phyloP scores from a whole-genome alignment of 2,888 invertebrate species.

The Megamerina dolium region DNA sequence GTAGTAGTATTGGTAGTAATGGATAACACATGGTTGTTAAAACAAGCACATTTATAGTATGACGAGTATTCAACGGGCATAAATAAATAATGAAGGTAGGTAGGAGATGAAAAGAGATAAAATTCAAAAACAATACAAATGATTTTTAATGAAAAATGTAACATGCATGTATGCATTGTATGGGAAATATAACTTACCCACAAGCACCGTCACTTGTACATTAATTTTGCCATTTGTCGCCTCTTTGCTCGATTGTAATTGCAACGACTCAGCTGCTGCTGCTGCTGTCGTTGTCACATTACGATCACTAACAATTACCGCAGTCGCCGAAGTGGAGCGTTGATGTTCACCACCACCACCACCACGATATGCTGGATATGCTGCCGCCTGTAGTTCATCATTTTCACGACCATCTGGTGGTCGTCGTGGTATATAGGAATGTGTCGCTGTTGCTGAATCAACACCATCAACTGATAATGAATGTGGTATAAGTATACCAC shows the following conservation, averaged over 20 bases:
- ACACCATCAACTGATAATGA: constrained; percentile 38
- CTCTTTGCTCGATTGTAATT: constrained; percentile 54
- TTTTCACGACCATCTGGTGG: constrained; percentile 81
- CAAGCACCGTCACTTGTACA: constrained; percentile 82
- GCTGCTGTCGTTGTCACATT: constrained; percentile 44
- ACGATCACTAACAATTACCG: constrained; percentile 53
- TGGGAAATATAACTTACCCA: constrained; percentile 52
- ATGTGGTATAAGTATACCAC: constrained; percentile 24
- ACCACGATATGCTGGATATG: constrained; percentile 38
- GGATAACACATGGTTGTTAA: too few relatives aligned
- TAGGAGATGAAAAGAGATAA: background rate
- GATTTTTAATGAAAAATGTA: too few relatives aligned
- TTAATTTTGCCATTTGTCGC: constrained; percentile 74
- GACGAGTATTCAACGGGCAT: too few relatives aligned
- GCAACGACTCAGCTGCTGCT: constrained; percentile 33
- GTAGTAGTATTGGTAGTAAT: background rate
- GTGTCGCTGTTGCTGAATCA: constrained; percentile 29
- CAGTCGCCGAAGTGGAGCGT: constrained; percentile 51
- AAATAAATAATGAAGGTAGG: too few relatives aligned
- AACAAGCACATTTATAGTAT: too few relatives aligned
- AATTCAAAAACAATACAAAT: constrained; percentile 3
- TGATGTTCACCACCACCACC: constrained; percentile 29
- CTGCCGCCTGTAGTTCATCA: constrained; percentile 50
- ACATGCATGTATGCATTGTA: too few relatives aligned
- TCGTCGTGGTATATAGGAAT: constrained; percentile 43